Conservation (phyloP, 2,113 vertebrate genomes). For the Sialia sialis region DNA sequence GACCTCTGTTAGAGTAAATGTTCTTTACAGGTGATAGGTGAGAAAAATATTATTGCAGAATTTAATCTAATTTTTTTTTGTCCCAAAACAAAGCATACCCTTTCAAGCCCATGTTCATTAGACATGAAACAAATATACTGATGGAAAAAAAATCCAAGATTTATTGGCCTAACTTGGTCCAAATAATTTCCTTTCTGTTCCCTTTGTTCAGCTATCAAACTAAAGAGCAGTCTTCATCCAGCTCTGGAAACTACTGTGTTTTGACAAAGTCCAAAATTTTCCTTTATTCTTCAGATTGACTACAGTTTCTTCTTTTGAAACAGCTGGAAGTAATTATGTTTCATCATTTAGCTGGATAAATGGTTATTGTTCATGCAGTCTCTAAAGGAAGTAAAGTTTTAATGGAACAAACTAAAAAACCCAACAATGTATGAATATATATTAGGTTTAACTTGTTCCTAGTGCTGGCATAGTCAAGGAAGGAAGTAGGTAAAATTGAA, state of each 20-base stretch:
- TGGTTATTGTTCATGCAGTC: neutral
- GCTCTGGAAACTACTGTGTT: neutral
- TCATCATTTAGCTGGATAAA: neutral
- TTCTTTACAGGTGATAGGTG: neutral
- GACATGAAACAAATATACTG: neutral
- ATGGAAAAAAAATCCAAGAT: neutral
- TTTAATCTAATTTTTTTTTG: neutral
- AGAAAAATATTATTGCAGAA: neutral
- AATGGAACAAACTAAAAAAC: neutral
- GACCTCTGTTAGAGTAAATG: neutral
- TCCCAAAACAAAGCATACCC: neutral
- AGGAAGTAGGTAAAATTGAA: neutral
- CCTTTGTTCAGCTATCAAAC: neutral
- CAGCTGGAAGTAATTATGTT: conserved; percentile 9
- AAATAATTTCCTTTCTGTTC: neutral
- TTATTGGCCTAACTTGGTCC: neutral
- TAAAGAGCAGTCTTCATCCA: neutral
- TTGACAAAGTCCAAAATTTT: neutral
- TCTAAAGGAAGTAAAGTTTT: neutral
- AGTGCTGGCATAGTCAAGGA: neutral
- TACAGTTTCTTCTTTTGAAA: neutral
- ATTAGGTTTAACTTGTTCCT: neutral
- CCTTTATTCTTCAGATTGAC: neutral
- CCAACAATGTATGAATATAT: neutral
- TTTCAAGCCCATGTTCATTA: neutral